A percentile compares a stretch with the other conserved stretches of the same genome.
Conservation (phyloP, 2,113 vertebrate genomes). For the Orthonyx spaldingii region DNA sequence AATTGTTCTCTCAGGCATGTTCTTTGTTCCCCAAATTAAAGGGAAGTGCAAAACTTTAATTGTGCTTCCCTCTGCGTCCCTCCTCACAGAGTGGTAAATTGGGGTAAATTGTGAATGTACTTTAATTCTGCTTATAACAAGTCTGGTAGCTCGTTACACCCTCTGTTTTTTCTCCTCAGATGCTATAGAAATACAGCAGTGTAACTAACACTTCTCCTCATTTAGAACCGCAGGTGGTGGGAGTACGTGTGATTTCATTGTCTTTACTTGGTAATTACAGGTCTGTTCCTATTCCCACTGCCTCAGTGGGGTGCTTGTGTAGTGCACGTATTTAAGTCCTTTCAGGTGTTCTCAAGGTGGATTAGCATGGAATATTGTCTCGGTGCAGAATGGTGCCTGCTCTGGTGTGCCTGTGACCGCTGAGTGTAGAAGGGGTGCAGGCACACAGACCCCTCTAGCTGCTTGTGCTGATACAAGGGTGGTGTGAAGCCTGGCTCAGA, state of each 20-base stretch:
- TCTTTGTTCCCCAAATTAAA: conserved; percentile 40
- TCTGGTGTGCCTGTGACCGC: neutral
- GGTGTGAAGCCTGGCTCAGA: neutral
- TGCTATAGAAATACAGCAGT: conserved; percentile 62
- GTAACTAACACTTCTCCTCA: conserved; percentile 69
- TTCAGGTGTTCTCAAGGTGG: conserved; percentile 55
- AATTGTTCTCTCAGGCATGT: neutral
- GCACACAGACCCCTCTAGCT: neutral
- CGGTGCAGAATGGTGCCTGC: neutral
- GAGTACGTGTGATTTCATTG: conserved; percentile 64
- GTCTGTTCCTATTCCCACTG: conserved; percentile 55
- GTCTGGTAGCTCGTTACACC: conserved; percentile 38
- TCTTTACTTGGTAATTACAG: conserved; percentile 70
- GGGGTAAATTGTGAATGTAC: conserved; percentile 47
- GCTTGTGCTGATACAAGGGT: neutral
- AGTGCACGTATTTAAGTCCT: conserved; percentile 13
- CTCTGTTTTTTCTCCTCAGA: conserved; percentile 58
- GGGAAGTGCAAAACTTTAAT: conserved; percentile 48
- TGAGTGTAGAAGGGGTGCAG: neutral
- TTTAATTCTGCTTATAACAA: conserved; percentile 57
- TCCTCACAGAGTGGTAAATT: neutral
- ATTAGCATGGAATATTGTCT: neutral
- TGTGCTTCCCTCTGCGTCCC: conserved; percentile 17
- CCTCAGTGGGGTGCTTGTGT: conserved; percentile 42
- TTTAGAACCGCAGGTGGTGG: conserved; percentile 59